Evolutionary conservation across 2,113 vertebrate genomes (phyloP), one percentile per base, ranked within the genome.

Genomic region (Myrmecophaga tridactyla): DNA sequence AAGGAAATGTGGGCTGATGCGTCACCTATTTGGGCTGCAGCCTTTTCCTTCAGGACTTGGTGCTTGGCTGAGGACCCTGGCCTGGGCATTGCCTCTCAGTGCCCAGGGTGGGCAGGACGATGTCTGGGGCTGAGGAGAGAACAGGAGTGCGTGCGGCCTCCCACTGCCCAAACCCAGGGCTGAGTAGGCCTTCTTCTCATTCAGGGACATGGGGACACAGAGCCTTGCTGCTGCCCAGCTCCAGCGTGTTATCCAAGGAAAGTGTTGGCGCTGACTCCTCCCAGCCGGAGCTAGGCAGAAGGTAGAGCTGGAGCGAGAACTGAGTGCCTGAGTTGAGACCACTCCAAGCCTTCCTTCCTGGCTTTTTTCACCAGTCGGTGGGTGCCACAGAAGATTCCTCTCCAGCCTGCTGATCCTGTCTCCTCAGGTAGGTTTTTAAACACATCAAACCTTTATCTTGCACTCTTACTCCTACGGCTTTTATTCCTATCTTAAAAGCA

Each of bases 1-100:
- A 9, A 39, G 39, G 56, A 56, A 15, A 9, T 14, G 7, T 72
- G 0, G 4, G 1, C 39, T 5, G 27, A 2, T 10, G 21, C 25
- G 3, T 12, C 31, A 48, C 6, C 9, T 31, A 0, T 56, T 34
- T 56, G 29, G 63, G 67, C 14, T 51, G 60, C 12, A 29, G 46
- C 27, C 56, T 41, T 41, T 60, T 29, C 48, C 53, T 53, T 29
- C 3, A n/a, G 84, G n/a, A 31, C 17, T 29, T 41, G 51, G 84
- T 4, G 18, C 85, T 60, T 60, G 41, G 65, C 77, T 23, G 14
- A 76, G 8, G 43, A 48, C 60, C 31, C 75, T 39, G 53, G 17
- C 81, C 7, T 70, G n/a, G 36, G 21, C 11, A 1, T 58, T 25
- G 60, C n/a, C 65, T 41, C 11, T 89, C 51, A 58, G 48, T 51